Conservation (phyloP, 2,113 vertebrate species). For the Scophthalmus maximus region DNA sequence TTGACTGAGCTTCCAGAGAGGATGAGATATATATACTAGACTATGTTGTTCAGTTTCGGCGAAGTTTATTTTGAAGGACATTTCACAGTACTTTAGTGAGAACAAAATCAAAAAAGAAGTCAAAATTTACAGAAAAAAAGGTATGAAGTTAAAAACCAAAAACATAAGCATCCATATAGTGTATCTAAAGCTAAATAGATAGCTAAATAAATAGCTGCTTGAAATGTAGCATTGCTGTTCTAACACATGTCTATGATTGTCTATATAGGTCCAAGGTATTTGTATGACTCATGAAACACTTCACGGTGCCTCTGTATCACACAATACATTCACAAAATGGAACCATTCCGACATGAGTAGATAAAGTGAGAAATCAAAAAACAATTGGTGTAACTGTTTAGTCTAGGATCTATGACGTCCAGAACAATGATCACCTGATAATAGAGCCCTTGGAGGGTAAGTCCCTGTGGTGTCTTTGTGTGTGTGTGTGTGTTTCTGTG, state of each 20-base stretch:
- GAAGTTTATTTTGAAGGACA: constrained; percentile 33
- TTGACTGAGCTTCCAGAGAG: constrained; percentile 36
- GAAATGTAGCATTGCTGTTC: no score
- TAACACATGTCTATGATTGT: background rate
- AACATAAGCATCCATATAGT: background rate
- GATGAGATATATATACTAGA: constrained; percentile 6
- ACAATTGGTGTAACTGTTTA: background rate
- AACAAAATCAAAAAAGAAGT: background rate
- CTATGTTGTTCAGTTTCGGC: background rate
- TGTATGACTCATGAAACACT: background rate
- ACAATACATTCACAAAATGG: no score
- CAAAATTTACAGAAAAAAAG: background rate
- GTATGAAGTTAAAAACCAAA: background rate
- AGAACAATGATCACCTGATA: background rate
- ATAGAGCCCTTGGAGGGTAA: background rate
- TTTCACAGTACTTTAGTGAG: constrained; percentile 6
- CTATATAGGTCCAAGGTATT: background rate
- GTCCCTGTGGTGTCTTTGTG: background rate
- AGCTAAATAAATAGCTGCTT: background rate
- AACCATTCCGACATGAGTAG: no score
- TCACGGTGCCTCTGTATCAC: background rate
- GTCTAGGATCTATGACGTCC: background rate
- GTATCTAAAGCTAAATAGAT: background rate
- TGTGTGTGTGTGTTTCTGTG: background rate
- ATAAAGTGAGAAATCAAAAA: background rate